Base-by-base conservation (phyloP, 2,797 vertebrate genomes). In the Darevskia nairensis region DNA sequence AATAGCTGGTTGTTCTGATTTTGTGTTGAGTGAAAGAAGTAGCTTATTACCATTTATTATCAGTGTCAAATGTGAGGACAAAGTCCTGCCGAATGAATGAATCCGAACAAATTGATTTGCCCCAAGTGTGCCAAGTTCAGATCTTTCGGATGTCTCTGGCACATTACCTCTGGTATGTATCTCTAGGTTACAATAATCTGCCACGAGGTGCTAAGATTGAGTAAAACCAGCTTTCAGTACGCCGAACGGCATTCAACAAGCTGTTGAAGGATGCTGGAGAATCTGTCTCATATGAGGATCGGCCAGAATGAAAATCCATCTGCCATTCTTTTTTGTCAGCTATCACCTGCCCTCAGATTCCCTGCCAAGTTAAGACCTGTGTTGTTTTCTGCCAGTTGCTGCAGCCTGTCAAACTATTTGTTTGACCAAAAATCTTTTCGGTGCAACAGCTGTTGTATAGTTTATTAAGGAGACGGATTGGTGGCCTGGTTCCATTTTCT, bases 351-450 rank as follows among this genome's bases (percentile, higher is more conserved):
- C 88, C 74, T 91, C 89, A 87, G 79, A 92, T 84, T 93, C 64
- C 86, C 81, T 84, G 88, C 89, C 88, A 68, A 32, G 46, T 89
- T 27, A 89, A 84, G 59, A 89, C 27, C 68, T 92, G 82, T 83
- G 93, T 87, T 94, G 92, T 91, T 92, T 92, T 92, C 92, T 93
- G 85, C 88, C 93, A 93, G 91, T 92, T 95, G 94, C 92, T 95
- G 77, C 89, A 94, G 66, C 86, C 90, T 94, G 92, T 95, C 92
- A 89, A 8, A 68, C 86, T 41, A 0, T 32, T 50, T 85, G 80
- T 79, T 92, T 94, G 89, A 89, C 82, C 88, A 89, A 69, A 92
- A 91, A 86, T 88, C 6, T 79, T 92, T 90, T 93, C 88, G 85
- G 83, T 84, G 78, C 32, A 92, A 85, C 93, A 96, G 92, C 89